phyloP scores from a whole-genome alignment of 2,113 vertebrate genomes.

The Caranx ignobilis region DNA sequence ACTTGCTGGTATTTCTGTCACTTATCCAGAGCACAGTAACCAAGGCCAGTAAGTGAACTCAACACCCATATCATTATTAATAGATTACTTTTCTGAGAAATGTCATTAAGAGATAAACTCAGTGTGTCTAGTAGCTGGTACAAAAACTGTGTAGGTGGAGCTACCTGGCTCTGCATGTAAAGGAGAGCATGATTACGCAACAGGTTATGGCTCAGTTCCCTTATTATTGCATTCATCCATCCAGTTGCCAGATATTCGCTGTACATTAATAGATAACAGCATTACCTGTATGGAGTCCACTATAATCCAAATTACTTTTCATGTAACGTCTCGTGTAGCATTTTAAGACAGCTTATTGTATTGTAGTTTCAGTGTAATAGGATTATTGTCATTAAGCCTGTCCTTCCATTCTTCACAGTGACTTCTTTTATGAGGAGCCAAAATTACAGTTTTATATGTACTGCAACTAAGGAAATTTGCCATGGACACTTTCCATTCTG shows the following conservation, averaged over 20 bases:
- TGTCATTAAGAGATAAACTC: neutral
- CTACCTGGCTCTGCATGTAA: neutral
- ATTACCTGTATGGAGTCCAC: neutral
- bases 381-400: conserved; percentile 20
- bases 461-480: conserved; percentile 1
- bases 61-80: neutral
- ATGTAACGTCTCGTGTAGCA: neutral
- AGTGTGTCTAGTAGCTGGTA: neutral
- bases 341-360: neutral
- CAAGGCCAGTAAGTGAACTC: neutral
- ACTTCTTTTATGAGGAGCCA: neutral
- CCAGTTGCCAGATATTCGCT: neutral
- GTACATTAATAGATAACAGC: neutral
- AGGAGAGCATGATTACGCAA: neutral
- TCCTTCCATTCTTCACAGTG: conserved; percentile 7
- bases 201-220: neutral
- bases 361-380: neutral
- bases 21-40: neutral
- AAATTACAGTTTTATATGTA: neutral
- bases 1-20: conserved; percentile 1
- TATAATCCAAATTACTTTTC: neutral
- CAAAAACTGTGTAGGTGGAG: neutral
- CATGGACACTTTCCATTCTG: conserved; percentile 7
- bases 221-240: neutral
- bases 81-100: neutral